Evolutionary conservation across 2,113 vertebrate genomes (phyloP).

Genomic region (Mugil cephalus): DNA sequence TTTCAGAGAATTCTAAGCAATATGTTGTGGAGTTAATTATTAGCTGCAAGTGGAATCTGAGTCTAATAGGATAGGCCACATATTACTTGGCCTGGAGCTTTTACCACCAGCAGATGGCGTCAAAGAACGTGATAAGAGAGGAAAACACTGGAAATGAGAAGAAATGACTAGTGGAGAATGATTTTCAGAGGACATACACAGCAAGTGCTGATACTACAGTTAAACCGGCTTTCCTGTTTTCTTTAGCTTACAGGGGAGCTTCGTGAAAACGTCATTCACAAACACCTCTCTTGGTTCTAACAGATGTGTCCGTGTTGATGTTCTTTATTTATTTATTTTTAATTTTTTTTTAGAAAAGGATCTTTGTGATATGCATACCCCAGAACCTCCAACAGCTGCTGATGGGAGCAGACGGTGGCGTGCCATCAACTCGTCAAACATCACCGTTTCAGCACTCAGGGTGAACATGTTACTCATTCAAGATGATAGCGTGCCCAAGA

Average conservation of each 20-base stretch:
- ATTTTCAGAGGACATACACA: not conserved
- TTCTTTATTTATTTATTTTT: too few relatives aligned
- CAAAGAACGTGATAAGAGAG: slow-evolving; percentile 80
- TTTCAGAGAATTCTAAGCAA: not conserved
- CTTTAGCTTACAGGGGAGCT: not conserved
- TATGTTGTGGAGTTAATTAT: not conserved
- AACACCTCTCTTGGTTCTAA: not conserved
- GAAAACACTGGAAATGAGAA: not conserved
- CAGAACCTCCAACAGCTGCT: slow-evolving; percentile 7
- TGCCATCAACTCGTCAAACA: slow-evolving; percentile 41
- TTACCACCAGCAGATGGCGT: slow-evolving; percentile 89
- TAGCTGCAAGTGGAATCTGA: not conserved
- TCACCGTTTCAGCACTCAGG: slow-evolving; percentile 50
- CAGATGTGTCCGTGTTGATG: slow-evolving; percentile 18
- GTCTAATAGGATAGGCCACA: not conserved
- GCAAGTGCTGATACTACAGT: not conserved
- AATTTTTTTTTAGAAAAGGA: slow-evolving; percentile 1
- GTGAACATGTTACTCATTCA: slow-evolving; percentile 53
- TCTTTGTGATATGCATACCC: slow-evolving; percentile 7
- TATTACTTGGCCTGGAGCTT: slow-evolving; percentile 50
- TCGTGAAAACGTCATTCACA: not conserved
- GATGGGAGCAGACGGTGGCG: slow-evolving; percentile 39
- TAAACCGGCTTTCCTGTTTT: not conserved
- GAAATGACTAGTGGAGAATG: not conserved
- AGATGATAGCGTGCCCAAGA: slow-evolving; percentile 63